A percentile compares a stretch with the other conserved stretches of the same genome.
Conservation (phyloP, 1,140 invertebrate genomes). For the Pachyrhynchus sulphureomaculatus region DNA sequence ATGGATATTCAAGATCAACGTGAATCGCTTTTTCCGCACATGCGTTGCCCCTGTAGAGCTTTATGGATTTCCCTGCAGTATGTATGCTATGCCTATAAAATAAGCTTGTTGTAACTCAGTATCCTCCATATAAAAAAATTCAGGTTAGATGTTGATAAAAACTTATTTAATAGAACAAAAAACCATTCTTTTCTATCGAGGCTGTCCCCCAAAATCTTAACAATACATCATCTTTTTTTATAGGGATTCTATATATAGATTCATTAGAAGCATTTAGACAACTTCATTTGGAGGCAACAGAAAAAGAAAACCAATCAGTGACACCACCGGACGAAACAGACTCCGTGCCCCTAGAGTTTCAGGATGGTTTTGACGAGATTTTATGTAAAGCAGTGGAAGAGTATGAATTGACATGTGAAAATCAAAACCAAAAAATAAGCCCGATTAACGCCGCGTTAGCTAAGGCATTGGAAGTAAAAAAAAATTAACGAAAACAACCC, state of each 20-base stretch:
- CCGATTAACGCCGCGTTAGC: slow-evolving; percentile 19
- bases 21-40: too few relatives aligned
- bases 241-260: not conserved
- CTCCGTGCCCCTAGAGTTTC: slow-evolving; percentile 31
- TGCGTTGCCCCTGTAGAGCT: too few relatives aligned
- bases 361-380: slow-evolving; percentile 41
- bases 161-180: not conserved
- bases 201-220: not conserved
- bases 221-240: not conserved
- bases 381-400: slow-evolving; percentile 45
- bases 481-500: too few relatives aligned
- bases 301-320: not conserved
- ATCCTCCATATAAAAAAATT: too few relatives aligned
- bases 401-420: slow-evolving; percentile 34
- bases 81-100: too few relatives aligned
- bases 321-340: too few relatives aligned
- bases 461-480: too few relatives aligned
- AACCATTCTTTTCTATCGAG: not conserved
- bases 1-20: too few relatives aligned
- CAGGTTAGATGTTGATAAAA: not conserved
- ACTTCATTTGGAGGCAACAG: too few relatives aligned
- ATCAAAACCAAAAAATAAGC: too few relatives aligned
- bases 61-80: too few relatives aligned
- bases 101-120: too few relatives aligned
- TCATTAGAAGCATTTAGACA: not conserved